Conservation (phyloP, 2,113 vertebrate species). For the Ictalurus furcatus region DNA sequence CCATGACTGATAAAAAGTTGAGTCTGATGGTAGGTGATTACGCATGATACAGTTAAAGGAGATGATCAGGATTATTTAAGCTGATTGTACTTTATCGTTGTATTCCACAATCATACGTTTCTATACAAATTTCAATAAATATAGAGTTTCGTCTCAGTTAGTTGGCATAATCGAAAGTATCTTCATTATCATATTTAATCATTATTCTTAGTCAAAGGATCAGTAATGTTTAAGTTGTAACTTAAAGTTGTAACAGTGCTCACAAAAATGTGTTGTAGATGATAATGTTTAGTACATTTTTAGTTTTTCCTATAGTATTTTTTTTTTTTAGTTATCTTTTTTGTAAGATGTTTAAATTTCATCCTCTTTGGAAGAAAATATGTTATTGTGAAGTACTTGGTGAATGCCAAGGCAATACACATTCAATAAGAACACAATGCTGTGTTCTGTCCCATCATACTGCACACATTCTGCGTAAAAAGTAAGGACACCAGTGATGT, state of each 20-base stretch:
- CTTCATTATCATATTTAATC: neutral
- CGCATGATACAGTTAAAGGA: neutral
- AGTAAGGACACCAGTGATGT: neutral
- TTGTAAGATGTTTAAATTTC: neutral
- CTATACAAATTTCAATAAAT: neutral
- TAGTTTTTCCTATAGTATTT: neutral
- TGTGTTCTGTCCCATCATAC: neutral
- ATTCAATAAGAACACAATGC: neutral
- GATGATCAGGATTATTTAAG: neutral
- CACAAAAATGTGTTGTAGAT: neutral
- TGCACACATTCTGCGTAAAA: neutral
- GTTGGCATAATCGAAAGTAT: neutral
- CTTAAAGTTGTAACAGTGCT: neutral
- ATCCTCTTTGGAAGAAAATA: neutral
- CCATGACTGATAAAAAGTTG: slow-evolving; percentile 76
- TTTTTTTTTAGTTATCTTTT: neutral
- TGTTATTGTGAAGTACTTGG: neutral
- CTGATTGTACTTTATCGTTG: neutral
- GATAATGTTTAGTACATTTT: neutral
- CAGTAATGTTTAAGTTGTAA: neutral
- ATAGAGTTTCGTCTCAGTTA: neutral
- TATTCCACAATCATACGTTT: neutral
- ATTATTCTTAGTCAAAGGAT: neutral
- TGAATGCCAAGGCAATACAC: neutral
- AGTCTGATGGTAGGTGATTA: slow-evolving; percentile 69